Percentiles rank a stretch among this genome's conserved stretches.
phyloP scores from a whole-genome alignment of 2,797 vertebrate genomes.

The Orestias chungarensis region DNA sequence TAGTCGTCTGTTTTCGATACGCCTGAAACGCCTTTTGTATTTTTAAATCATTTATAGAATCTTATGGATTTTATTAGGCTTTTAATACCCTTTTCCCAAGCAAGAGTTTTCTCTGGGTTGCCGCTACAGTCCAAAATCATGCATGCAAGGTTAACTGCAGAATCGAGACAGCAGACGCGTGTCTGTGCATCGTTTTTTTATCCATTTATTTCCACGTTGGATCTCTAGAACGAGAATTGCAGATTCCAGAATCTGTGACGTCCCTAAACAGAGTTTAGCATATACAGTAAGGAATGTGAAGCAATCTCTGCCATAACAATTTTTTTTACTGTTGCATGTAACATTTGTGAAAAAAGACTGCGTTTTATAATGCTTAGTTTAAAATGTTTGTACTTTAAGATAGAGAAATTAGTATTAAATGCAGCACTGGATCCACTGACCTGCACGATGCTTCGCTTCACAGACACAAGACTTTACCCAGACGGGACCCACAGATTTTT shows the following conservation, averaged over 20 bases:
- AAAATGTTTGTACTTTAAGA: neutral
- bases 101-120: neutral
- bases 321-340: no score
- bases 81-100: no score
- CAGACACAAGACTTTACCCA: constrained; percentile 38
- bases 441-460: constrained; percentile 16
- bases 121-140: neutral
- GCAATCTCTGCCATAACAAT: neutral
- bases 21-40: no score
- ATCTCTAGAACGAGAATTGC: no score
- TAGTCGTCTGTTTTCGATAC: neutral
- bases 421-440: constrained; percentile 49
- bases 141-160: neutral
- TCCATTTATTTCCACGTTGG: neutral
- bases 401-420: no score
- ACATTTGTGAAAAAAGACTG: neutral
- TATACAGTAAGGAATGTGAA: neutral
- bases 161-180: neutral
- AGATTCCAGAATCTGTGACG: neutral
- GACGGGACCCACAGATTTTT: constrained; percentile 41
- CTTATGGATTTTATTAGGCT: no score
- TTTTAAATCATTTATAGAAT: neutral
- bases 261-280: neutral
- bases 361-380: neutral
- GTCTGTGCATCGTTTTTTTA: neutral